phyloP scores from a whole-genome alignment of 2,888 invertebrate genomes.

The Hoplodrina ambigua region DNA sequence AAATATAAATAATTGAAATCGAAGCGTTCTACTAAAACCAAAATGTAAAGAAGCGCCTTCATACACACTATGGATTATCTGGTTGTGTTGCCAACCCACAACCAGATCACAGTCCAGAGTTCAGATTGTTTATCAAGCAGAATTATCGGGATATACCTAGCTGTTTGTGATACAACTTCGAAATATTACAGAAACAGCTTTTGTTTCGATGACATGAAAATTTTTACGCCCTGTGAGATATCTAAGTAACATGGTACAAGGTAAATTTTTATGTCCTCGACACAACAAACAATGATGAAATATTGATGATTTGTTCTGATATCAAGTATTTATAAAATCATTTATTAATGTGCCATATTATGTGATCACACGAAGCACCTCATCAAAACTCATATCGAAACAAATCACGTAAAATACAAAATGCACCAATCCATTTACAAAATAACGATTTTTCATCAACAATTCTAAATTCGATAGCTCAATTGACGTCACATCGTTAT shows the following conservation, averaged over 20 bases:
- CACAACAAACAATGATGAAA: slow-evolving; percentile 44
- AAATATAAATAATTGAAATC: slow-evolving; percentile 77
- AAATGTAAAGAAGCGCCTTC: slow-evolving; percentile 81
- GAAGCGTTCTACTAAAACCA: slow-evolving; percentile 84
- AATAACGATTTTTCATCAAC: slow-evolving; percentile 23
- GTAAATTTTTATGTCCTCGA: slow-evolving; percentile 49
- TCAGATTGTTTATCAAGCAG: slow-evolving; percentile 42
- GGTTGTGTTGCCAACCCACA: slow-evolving; percentile 63
- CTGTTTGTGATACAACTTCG: slow-evolving; percentile 61
- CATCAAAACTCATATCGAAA: slow-evolving; percentile 32
- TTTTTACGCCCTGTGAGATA: not conserved
- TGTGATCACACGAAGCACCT: not conserved
- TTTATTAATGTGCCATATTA: not conserved
- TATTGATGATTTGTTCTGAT: slow-evolving; percentile 43
- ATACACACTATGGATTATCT: slow-evolving; percentile 70
- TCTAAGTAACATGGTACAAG: not conserved
- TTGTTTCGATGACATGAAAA: slow-evolving; percentile 43
- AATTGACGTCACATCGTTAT: slow-evolving; percentile 31
- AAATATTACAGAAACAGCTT: slow-evolving; percentile 52
- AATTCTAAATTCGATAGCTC: not conserved
- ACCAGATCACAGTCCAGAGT: slow-evolving; percentile 50
- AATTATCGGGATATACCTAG: slow-evolving; percentile 37
- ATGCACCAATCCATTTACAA: slow-evolving; percentile 38
- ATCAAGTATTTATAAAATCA: not conserved
- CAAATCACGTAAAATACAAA: slow-evolving; percentile 50